These are phyloP conservation scores for Aphaenogaster ashmeadi DNA, from an alignment of 1,140 invertebrate species.

Conservation along the genomic window DNA sequence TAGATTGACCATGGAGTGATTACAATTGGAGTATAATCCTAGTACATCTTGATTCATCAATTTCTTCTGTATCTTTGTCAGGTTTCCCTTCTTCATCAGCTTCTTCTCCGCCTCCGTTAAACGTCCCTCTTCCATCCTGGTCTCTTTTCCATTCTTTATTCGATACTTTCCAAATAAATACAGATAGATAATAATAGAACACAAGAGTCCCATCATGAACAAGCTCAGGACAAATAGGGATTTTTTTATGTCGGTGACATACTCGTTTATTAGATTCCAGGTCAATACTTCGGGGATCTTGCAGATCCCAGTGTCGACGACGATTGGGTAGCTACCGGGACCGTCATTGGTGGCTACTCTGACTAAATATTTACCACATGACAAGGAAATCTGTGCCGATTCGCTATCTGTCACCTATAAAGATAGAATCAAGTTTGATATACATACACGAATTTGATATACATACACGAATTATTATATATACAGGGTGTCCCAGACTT, in stretches of 20 bases:
- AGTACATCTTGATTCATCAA: neutral
- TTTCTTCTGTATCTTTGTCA: neutral
- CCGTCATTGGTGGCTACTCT: constrained; percentile 84
- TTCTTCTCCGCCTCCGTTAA: neutral
- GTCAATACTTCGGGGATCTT: neutral
- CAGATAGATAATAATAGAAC: neutral
- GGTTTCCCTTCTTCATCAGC: neutral
- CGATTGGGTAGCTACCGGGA: constrained; percentile 85
- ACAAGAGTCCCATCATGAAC: neutral
- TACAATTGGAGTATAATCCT: neutral
- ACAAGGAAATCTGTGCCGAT: constrained; percentile 83
- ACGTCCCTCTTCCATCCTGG: neutral
- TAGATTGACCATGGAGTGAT: neutral
- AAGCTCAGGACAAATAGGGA: no score
- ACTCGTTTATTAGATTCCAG: neutral
- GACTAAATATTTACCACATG: constrained; percentile 84
- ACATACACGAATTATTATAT: neutral
- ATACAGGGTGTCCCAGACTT: no score
- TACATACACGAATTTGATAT: neutral
- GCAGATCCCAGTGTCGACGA: constrained; percentile 81
- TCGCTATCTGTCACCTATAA: constrained; percentile 82
- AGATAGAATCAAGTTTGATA: neutral
- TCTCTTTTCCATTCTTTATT: neutral
- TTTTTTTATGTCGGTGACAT: neutral
- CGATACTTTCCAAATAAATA: neutral